Evolutionary conservation across 2,797 vertebrate species (phyloP), one percentile per base, ranked within the genome.

Genomic region (Coranthus polyacanthus): DNA sequence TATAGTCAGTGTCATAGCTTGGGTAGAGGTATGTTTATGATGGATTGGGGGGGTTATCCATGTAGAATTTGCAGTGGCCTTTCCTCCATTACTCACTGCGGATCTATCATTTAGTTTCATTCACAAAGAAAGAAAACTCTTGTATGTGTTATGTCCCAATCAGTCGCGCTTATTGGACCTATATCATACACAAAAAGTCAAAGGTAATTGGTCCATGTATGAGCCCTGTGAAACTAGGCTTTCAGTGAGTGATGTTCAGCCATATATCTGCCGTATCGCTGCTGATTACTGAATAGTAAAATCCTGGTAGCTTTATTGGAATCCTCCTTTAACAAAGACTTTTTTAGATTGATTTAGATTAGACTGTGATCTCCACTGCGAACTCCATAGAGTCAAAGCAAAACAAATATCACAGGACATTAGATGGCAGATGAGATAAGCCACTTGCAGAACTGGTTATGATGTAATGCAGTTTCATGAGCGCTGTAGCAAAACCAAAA

Each of bases 391-490:
- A 49, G 39, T 34, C 44, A 45, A 46, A 54, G 13, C 13, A 13
- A 54, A 46, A 18, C 12, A 54, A 20, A 66, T 18, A 32, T 15
- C 12, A 0, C 6, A 12, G 34, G 41, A 54, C 21, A 42, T 37
- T 37, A 58, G 9, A 57, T 2, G 47, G 50, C n/a, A 51, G 44
- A 13, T 56, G 38, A 58, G 50, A 81, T 4, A 7, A 78, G 44
- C 63, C 51, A 61, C 61, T 77, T 60, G 76, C 56, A 46, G 51
- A 85, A 88, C 82, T 56, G 84, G 84, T 87, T 86, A 47, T 73
- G 68, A 72, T 51, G 61, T 42, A 41, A 71, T n/a, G 12, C 20
- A 4, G 2, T 18, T 73, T 76, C 39, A 32, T 2, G 1, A 22
- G 50, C 26, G 26, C 47, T 54, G 0, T 6, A 60, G 5, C 7